A percentile compares a stretch with the other conserved stretches of the same genome.
These are phyloP conservation scores for Encarsia formosa DNA, from an alignment of 2,888 invertebrate species.

Conservation along the genomic window DNA sequence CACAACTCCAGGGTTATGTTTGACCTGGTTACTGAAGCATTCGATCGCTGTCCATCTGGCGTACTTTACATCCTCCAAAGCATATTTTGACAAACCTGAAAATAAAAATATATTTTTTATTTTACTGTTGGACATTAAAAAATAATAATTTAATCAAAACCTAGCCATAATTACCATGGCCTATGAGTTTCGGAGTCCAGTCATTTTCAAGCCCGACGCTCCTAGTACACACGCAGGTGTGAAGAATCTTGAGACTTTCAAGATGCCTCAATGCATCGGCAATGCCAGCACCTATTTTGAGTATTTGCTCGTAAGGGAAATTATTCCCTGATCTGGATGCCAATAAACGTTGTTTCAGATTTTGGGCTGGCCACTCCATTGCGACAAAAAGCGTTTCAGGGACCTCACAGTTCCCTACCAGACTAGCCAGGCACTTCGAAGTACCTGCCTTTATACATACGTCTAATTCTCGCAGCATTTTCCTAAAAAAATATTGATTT, in stretches of 20 bases:
- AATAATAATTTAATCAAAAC: background rate
- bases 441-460: constrained; percentile 65
- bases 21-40: constrained; percentile 63
- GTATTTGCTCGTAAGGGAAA: constrained; percentile 43
- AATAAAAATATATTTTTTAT: background rate
- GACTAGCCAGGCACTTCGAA: constrained; percentile 68
- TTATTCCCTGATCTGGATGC: constrained; percentile 42
- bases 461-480: constrained; percentile 69
- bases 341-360: constrained; percentile 65
- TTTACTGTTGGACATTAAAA: background rate
- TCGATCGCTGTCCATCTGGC: constrained; percentile 79
- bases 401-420: constrained; percentile 77
- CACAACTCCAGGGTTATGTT: constrained; percentile 72
- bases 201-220: constrained; percentile 66
- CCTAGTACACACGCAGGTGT: constrained; percentile 69
- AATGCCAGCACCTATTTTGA: constrained; percentile 51
- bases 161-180: constrained; percentile 54
- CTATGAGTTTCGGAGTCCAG: constrained; percentile 67
- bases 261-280: constrained; percentile 54
- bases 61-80: constrained; percentile 67
- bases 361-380: constrained; percentile 64
- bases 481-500: constrained; percentile 31
- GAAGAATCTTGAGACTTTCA: constrained; percentile 58
- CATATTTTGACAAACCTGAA: constrained; percentile 62
- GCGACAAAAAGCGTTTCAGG: constrained; percentile 71